Evolutionary conservation across 2,797 vertebrate genomes (phyloP), one percentile per base, ranked within the genome.

Genomic region (Pseudotriccus pelzelni): DNA sequence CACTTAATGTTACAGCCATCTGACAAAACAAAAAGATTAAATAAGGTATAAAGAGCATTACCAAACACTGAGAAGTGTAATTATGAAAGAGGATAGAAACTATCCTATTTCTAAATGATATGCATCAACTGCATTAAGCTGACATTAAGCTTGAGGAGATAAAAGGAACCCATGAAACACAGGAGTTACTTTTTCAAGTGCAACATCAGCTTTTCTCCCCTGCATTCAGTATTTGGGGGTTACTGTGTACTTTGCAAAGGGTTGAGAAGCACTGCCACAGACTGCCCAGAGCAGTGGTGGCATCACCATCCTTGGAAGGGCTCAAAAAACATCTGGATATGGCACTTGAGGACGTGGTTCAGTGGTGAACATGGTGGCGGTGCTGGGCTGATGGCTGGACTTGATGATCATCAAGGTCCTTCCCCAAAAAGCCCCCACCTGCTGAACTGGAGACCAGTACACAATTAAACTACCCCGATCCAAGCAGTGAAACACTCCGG

Each of bases 21-120:
- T 77, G 67, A 92, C 66, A 55, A 88, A 94, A 67, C 60, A 81
- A 95, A 86, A 94, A 72, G 91, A 76, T 96, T 79, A 96, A 72
- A 91, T 69, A 76, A 90, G 41, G 58, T 39, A 87, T 80, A 94
- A 91, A 91, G 79, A 95, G 79, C 55, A 82, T 74, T 77, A 78
- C 22, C 43, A 73, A 93, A 70, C 68, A 81, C 92, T 32, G 44
- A 84, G 39, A 86, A 90, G 55, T 36, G 27, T 83, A 92, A 89
- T 92, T 92, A 89, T 56, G 24, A 80, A 80, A 96, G 53, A 87
- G 83, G 87, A 84, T 91, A 80, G 69, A 91, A 91, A 60, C 64
- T 17, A 46, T 39, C 39, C 12, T 55, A 21, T 69, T 87, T 90
- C 63, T 77, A 84, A 91, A 94, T 78, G 27, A 74, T 25, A 90